Evolutionary conservation across 2,113 vertebrate species (phyloP), one percentile per base, ranked within the genome.

Genomic region (Tetrax tetrax): DNA sequence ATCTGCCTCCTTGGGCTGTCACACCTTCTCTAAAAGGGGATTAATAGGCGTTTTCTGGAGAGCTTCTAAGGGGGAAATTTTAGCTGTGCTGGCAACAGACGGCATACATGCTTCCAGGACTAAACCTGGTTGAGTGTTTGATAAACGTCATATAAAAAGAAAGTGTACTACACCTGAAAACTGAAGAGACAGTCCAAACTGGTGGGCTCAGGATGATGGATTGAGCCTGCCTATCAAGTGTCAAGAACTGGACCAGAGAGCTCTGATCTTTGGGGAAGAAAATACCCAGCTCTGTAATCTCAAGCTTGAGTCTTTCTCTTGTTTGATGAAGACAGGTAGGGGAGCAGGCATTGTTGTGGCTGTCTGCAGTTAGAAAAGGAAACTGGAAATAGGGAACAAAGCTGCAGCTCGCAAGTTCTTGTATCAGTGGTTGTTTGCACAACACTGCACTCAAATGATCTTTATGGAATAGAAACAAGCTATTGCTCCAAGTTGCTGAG

Each of bases 381-480:
- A 96, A 87, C 74, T 94, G 89, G 77, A 76, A 95, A 92, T 18
- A 81, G 41, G 83, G 87, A 95, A 94, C 74, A 68, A 59, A 83
- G 19, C 51, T 71, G 29, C 38, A 80, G 35, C 60, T 92, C 0
- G 0, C 81, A 64, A 53, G 23, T 81, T 88, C 71, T 88, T 65
- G 4, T 60, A 24, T 83, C 41, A 57, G 65, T 50, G 61, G 11
- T 15, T 38, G 29, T 80, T 96, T 90, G 83, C 83, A 57, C 65
- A 90, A 37, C 4, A 16, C 11, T 0, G 0, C 6, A 14, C 70
- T 68, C 60, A 84, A 75, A 18, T 16, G 43, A 64, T 60, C 83
- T 90, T 68, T 89, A 24, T 75, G 77, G 88, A 92, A 83, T 3
- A 77, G 72, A 93, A 93, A 78, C 51, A 74, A 78, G 43, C 12